Percentiles rank a stretch among this genome's conserved stretches.
Evolutionary conservation across 1,140 invertebrate species (phyloP).

Genomic region (Solenopsis invicta): DNA sequence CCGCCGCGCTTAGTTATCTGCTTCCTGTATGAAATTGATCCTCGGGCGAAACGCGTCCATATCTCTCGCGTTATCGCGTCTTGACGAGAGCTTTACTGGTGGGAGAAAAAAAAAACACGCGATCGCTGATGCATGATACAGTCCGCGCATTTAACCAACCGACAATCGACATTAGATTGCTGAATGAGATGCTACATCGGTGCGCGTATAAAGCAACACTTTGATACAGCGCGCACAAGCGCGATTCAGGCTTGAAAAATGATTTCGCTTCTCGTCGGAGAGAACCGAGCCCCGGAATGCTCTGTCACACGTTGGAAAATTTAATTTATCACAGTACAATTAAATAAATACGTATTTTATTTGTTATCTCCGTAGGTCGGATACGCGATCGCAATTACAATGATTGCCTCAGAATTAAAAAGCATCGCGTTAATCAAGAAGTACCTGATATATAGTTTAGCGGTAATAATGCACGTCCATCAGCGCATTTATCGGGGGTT

Average conservation of each 20-base stretch:
- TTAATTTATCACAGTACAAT: no score
- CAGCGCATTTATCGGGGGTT: constrained; percentile 33
- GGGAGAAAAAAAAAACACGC: neutral
- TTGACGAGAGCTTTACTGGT: constrained; percentile 39
- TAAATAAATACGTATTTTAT: constrained; percentile 11
- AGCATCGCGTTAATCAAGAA: constrained; percentile 35
- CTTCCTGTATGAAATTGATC: constrained; percentile 60
- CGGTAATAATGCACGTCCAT: constrained; percentile 15
- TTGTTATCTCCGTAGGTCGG: neutral
- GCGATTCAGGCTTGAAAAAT: no score
- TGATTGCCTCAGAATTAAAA: constrained; percentile 36
- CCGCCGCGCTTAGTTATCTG: constrained; percentile 37
- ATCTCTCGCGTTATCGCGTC: constrained; percentile 40
- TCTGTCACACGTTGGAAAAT: neutral
- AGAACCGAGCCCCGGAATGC: no score
- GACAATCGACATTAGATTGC: neutral
- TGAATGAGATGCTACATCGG: neutral
- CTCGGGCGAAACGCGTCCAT: constrained; percentile 39
- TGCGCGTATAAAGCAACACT: neutral
- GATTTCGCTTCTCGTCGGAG: no score
- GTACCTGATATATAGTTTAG: neutral
- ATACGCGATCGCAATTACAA: constrained; percentile 14
- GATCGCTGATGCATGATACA: constrained; percentile 29
- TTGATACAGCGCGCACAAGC: neutral
- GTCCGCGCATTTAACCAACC: constrained; percentile 14